Base-by-base conservation (phyloP, 2,797 vertebrate species). In the Neosalanx taihuensis region DNA sequence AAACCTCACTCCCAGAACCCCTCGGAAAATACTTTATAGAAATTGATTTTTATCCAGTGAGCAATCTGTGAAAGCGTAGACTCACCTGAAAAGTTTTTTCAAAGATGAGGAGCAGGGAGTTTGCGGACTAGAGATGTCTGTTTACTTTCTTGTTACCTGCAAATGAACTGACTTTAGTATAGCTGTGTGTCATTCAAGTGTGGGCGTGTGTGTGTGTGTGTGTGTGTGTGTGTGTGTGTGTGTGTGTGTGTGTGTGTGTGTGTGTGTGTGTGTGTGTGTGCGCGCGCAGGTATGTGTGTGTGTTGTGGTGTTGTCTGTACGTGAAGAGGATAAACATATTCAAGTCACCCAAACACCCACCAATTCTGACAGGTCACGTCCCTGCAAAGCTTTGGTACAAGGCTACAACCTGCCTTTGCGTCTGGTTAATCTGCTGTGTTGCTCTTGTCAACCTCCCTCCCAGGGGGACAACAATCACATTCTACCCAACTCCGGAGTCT, bases 381-480 rank as follows among this genome's bases (percentile, higher is more conserved):
- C 30, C 41, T 62, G 60, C 3, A 30, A 62, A 29, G 9, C 17
- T 3, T 29, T 62, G 13, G 31, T 30, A 31, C 60, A 33, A 66
- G n/a, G 64, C 10, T 76, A 70, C 60, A 80, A 53, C 0, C 64
- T 69, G 81, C 81, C 71, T 70, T 64, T 81, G 33, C 4, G 60
- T 81, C 79, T 75, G 83, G 75, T 75, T 72, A 63, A 69, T 77
- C 83, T 74, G 75, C 74, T 66, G 72, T 20, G 12, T 5, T 2
- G 18, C 70, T 71, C 69, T 75, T 74, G 78, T 81, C 82, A 46
- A 46, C 41, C 73, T 70, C 74, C 61, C 23, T 84, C 86, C 82
- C 83, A 12, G 74, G 84, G 41, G 80, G 85, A 86, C 72, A 76
- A 84, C 84, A 58, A 81, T 88, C 81, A 85, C 76, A 85, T 89